These are phyloP conservation scores for Corydoras sp. DNA, from an alignment of 2,113 vertebrate species.

Conservation along the genomic window DNA sequence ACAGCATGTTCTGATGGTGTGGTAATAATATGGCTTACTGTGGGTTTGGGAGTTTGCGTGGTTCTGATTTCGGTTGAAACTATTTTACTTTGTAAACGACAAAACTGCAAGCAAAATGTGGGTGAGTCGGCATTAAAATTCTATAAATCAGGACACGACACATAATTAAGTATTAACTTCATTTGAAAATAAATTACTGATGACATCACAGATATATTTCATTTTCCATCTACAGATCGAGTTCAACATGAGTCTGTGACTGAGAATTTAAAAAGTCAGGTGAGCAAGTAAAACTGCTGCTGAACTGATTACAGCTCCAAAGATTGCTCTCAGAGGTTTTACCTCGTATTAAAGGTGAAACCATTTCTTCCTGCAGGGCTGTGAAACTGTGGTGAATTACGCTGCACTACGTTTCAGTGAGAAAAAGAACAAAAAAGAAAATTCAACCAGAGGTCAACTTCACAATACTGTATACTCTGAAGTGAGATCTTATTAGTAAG, in stretches of 20 bases:
- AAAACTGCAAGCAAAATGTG: neutral
- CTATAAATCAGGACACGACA: neutral
- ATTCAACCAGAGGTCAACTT: neutral
- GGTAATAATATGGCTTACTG: slow-evolving; percentile 2
- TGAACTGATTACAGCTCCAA: neutral
- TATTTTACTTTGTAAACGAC: slow-evolving; percentile 1
- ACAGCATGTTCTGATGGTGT: neutral
- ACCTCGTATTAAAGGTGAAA: neutral
- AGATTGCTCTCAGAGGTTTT: neutral
- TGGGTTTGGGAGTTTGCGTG: slow-evolving; percentile 7
- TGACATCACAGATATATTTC: too few species aligned
- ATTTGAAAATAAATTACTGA: too few species aligned
- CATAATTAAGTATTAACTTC: neutral
- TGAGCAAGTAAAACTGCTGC: neutral
- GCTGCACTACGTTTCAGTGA: neutral
- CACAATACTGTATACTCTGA: neutral
- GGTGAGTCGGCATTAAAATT: neutral
- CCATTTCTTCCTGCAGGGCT: neutral
- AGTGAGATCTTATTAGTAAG: neutral
- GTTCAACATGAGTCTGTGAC: too few species aligned
- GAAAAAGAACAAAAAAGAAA: neutral
- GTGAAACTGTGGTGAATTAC: neutral
- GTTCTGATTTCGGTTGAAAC: slow-evolving; percentile 1
- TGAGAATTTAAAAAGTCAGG: too few species aligned
- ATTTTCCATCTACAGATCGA: too few species aligned